Evolutionary conservation across 2,797 vertebrate species (phyloP).

Genomic region (Tolypeutes matacus): DNA sequence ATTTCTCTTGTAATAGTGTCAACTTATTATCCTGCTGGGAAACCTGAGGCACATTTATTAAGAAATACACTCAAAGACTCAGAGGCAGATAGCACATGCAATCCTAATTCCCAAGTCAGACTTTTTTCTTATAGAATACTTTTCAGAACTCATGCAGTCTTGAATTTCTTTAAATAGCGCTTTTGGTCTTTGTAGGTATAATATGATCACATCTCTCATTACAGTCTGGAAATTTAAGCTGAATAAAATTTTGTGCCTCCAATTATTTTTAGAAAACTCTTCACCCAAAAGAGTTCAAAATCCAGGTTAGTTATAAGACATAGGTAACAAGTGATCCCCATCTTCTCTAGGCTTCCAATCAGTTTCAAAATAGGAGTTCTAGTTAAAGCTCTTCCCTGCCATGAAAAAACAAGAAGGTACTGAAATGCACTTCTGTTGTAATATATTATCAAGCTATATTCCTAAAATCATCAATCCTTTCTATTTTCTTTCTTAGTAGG

Average conservation of each 20-base stretch:
- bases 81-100: neutral
- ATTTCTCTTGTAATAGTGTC: neutral
- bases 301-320: conserved; percentile 64
- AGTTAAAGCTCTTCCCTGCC: conserved; percentile 88
- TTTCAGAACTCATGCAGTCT: neutral
- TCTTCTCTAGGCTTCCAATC: conserved; percentile 80
- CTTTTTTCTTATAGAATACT: neutral
- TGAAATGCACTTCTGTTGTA: conserved; percentile 8
- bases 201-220: conserved; percentile 32
- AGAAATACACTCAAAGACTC: neutral
- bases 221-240: conserved; percentile 47
- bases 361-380: conserved; percentile 65
- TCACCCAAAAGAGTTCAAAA: conserved; percentile 71
- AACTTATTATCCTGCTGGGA: neutral
- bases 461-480: conserved; percentile 10
- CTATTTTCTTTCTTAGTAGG: conserved; percentile 1
- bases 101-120: neutral
- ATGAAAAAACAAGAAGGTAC: conserved; percentile 70
- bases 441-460: neutral
- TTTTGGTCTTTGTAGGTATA: conserved; percentile 10
- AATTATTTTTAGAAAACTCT: conserved; percentile 79
- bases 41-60: neutral
- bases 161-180: conserved; percentile 37
- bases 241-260: conserved; percentile 45
- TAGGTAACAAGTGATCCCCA: conserved; percentile 74